A percentile compares a stretch with the other conserved stretches of the same genome.
phyloP scores from a whole-genome alignment of 2,888 invertebrate species.

The Philonicus albiceps region DNA sequence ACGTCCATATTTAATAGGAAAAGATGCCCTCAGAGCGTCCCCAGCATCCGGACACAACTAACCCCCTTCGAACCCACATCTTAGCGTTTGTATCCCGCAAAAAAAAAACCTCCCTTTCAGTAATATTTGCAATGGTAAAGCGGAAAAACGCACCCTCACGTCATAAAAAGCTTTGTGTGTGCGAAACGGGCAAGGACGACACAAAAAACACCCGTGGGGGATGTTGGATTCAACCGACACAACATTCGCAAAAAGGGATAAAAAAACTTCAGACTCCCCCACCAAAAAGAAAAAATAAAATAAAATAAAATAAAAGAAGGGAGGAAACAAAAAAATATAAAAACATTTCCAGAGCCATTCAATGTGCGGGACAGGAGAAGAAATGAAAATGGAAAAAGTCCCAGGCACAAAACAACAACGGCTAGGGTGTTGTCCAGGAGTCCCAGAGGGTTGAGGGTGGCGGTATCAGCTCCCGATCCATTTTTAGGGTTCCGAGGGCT shows the following conservation, averaged over 20 bases:
- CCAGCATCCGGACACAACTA: background rate
- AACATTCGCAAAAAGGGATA: constrained; percentile 1
- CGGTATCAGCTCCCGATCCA: background rate
- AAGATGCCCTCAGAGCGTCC: background rate
- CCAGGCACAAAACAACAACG: background rate
- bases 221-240: background rate
- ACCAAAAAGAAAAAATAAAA: background rate
- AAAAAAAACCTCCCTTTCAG: background rate
- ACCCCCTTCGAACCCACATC: background rate
- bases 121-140: constrained; percentile 17
- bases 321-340: constrained; percentile 25
- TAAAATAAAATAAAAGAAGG: background rate
- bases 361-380: background rate
- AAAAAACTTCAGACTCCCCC: background rate
- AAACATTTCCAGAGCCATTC: background rate
- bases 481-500: constrained; percentile 1
- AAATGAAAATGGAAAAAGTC: constrained; percentile 29
- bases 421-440: background rate
- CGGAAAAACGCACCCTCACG: constrained; percentile 37
- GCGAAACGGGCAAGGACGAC: background rate
- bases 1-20: constrained; percentile 37
- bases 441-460: constrained; percentile 9
- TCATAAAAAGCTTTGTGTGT: constrained; percentile 29
- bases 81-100: background rate
- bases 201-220: constrained; percentile 35